Evolutionary conservation across 2,888 invertebrate species (phyloP), one percentile per base, ranked within the genome.

Genomic region (Erebia epiphron): DNA sequence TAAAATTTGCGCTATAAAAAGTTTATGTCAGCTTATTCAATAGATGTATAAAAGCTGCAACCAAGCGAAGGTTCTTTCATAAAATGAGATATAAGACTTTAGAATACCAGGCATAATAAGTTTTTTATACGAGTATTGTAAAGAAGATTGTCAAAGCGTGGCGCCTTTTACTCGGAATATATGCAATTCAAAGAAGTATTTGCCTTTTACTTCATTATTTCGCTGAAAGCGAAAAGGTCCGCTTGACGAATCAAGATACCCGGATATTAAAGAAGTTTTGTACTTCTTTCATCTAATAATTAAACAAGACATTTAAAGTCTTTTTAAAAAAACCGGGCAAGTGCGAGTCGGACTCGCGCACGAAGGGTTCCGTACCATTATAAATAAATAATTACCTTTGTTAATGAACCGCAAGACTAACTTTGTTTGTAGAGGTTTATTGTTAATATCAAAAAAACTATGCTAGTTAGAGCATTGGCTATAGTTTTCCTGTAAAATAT

Each of bases 111-210:
- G 49, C 49, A 26, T 49, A 67, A 67, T 67, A 67, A 58, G 46
- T 49, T 58, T 67, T 56, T 66, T 58, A 26, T 46, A 3, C 46
- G 46, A 46, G 16, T 58, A 49, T 49, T 57, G 8, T 57, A 58
- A 67, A 49, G 66, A 58, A 58, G 14, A 58, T 57, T 67, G 58
- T 67, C 58, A 67, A 67, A 67, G 67, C 57, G 50, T 49, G 67
- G 46, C 46, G 57, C 18, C 49, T 67, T 67, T 57, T 67, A 58
- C 49, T 67, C 13, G 26, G 26, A 67, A 67, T 67, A 49, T 67
- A 67, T 67, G 70, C 66, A 61, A 62, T 67, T 61, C 54, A 70
- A 70, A 60, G 61, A 46, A 66, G 54, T 66, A 62, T 70, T 66
- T 66, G 61, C 61, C 18, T 62, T 18, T 16, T 54, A 62, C 65